Conservation (phyloP, 2,888 invertebrate species). For the Pycnomerus fuliginosus region DNA sequence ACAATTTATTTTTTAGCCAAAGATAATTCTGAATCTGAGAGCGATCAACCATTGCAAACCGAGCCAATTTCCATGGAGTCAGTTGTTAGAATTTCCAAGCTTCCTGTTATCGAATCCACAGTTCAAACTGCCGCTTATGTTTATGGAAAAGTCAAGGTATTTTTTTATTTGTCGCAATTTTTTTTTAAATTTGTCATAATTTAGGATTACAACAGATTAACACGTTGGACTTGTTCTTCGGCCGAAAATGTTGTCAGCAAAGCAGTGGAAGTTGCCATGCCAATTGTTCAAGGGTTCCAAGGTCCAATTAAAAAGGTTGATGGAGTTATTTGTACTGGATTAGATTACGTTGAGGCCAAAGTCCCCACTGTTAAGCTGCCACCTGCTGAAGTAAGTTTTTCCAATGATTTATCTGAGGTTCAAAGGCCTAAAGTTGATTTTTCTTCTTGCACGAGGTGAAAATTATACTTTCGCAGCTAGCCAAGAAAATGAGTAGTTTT, state of each 20-base stretch:
- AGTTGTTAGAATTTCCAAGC: conserved; percentile 57
- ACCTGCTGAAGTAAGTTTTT: conserved; percentile 56
- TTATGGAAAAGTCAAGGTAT: conserved; percentile 61
- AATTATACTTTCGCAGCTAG: too few species aligned
- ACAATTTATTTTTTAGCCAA: too few species aligned
- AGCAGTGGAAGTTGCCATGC: conserved; percentile 56
- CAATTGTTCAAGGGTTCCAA: conserved; percentile 56
- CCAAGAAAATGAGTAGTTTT: too few species aligned
- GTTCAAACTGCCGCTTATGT: conserved; percentile 59
- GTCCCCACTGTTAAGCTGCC: conserved; percentile 59
- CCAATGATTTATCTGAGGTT: too few species aligned
- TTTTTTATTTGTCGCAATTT: too few species aligned
- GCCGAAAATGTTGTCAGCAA: conserved; percentile 58
- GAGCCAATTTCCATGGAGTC: conserved; percentile 55
- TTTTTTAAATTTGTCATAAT: too few species aligned
- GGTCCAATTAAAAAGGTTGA: conserved; percentile 58
- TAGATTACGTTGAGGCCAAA: conserved; percentile 58
- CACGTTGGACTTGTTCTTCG: conserved; percentile 58
- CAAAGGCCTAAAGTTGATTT: too few species aligned
- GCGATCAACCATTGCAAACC: too few species aligned
- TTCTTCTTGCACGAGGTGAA: too few species aligned
- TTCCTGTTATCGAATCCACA: conserved; percentile 60
- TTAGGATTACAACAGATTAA: conserved; percentile 56
- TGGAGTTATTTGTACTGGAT: conserved; percentile 57
- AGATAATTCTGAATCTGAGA: too few species aligned